Base-by-base conservation (phyloP, 2,888 invertebrate species). In the Cremastinae sp. region DNA sequence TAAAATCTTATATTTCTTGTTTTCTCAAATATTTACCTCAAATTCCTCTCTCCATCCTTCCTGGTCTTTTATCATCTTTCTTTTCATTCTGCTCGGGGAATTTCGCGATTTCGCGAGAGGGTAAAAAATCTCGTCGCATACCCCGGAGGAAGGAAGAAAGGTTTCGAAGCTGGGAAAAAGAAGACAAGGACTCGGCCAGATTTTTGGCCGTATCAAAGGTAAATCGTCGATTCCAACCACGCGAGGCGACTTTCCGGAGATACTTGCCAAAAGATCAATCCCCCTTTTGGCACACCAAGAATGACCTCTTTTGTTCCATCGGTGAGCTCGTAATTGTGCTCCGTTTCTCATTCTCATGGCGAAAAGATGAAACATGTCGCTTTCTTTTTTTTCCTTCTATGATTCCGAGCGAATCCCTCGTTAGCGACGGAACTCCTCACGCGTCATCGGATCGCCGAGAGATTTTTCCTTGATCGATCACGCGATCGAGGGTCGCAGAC, bases 191-290 rank as follows among this genome's bases (percentile, higher is more conserved):
- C 62, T 68, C 58, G 74, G 69, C 28, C 28, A 28, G 28, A 28
- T 28, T 74, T 74, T 74, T 74, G 62, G 74, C 69, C 43, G 62
- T 68, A 49, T 69, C 69, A 56, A 69, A 74, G 68, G 68, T 74
- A 43, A 69, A 74, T 74, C 74, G 68, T 58, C 74, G 68, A 74
- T 74, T 74, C 74, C 35, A 69, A 20, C 74, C 74, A 74, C 74
- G 74, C 68, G 69, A 28, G 28, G 28, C 28, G 55, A 74, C 62
- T 74, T 74, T 61, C 39, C 69, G 62, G 69, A 62, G 69, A 39
- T 56, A 69, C 62, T 74, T 74, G 74, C 74, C 74, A 74, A 74
- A 74, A 74, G 74, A 74, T 74, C 74, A 74, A 74, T 69, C 62
- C 69, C 70, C 69, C 58, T 69, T 41, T 74, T 74, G 74, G 74